Percentiles rank a stretch among this genome's conserved stretches.
phyloP scores from a whole-genome alignment of 1,140 invertebrate species.

The Hylaeus volcanicus region DNA sequence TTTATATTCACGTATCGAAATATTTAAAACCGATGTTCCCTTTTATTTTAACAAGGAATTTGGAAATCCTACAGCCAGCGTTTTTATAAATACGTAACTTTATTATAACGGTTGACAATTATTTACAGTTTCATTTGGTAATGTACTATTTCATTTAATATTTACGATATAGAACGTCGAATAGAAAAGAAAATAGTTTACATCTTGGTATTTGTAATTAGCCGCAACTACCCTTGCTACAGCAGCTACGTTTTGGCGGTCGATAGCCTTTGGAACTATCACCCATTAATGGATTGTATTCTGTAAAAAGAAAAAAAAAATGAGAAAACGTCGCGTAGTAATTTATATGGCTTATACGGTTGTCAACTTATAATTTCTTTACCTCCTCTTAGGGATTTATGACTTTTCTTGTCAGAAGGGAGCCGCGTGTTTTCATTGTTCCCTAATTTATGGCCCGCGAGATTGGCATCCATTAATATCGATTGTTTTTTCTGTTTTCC shows the following conservation, averaged over 20 bases:
- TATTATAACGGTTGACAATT: neutral
- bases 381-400: constrained; percentile 64
- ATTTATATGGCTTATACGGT: neutral
- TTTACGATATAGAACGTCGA: neutral
- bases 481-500: constrained; percentile 66
- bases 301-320: constrained; percentile 63
- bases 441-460: constrained; percentile 55
- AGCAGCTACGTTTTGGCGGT: constrained; percentile 77
- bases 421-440: constrained; percentile 25
- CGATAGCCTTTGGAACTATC: constrained; percentile 73
- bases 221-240: constrained; percentile 78
- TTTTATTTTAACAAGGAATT: neutral
- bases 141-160: neutral
- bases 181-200: neutral
- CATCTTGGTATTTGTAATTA: constrained; percentile 45
- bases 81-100: neutral
- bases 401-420: constrained; percentile 53
- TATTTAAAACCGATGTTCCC: too few relatives aligned
- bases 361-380: neutral
- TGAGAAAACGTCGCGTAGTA: neutral
- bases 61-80: too few relatives aligned
- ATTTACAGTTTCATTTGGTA: neutral
- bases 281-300: constrained; percentile 81
- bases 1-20: neutral
- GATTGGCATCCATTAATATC: constrained; percentile 45